Evolutionary conservation across 2,888 invertebrate species (phyloP).

Genomic region (Zonitis immaculata): DNA sequence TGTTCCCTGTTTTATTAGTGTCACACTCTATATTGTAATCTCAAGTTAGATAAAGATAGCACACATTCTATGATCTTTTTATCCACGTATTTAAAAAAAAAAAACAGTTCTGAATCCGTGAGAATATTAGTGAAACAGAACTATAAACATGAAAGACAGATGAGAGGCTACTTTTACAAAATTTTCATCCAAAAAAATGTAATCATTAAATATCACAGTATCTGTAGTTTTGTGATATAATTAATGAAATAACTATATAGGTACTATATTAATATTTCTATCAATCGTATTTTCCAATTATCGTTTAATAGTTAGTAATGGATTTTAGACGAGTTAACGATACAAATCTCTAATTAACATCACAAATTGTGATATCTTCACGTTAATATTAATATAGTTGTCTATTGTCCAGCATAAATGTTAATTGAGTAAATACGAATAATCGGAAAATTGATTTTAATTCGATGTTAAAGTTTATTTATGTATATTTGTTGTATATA

Average conservation of each 20-base stretch:
- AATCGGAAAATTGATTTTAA: constrained; percentile 16
- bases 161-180: no score
- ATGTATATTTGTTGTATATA: constrained; percentile 11
- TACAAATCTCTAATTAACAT: background rate
- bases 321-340: background rate
- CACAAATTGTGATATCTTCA: background rate
- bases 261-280: background rate
- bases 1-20: no score
- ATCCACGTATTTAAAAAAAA: no score
- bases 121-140: no score
- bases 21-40: no score
- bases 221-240: no score
- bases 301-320: constrained; percentile 2
- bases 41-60: no score
- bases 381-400: background rate
- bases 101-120: no score
- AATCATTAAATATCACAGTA: no score
- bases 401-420: background rate
- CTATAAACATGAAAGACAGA: no score
- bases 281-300: background rate
- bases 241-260: background rate
- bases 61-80: no score
- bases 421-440: constrained; percentile 9
- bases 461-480: constrained; percentile 7
- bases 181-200: no score